Conservation (phyloP, 2,113 vertebrate genomes). For the Chunga burmeisteri region DNA sequence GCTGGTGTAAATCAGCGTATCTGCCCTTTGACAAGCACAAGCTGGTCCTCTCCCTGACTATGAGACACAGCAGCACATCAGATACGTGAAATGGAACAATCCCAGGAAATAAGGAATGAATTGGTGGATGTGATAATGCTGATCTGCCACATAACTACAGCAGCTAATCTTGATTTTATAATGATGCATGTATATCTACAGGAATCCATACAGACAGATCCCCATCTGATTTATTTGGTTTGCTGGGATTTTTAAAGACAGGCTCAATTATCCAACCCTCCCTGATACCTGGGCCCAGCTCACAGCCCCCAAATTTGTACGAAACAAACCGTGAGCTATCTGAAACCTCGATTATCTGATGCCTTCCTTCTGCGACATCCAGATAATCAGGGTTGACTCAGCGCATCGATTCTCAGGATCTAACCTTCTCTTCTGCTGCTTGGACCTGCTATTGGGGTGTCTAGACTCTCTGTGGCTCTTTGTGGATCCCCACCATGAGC, state of each 20-base stretch:
- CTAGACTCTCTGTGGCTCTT: conserved; percentile 68
- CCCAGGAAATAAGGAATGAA: conserved; percentile 37
- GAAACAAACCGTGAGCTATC: not conserved
- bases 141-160: not conserved
- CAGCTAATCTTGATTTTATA: not conserved
- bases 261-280: conserved; percentile 19
- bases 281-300: not conserved
- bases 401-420: conserved; percentile 49
- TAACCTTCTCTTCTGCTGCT: conserved; percentile 87
- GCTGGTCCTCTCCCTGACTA: not conserved
- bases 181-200: not conserved
- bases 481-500: conserved; percentile 69
- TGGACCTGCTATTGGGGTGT: conserved; percentile 83
- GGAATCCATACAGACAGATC: not conserved
- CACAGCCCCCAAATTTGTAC: not conserved
- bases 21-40: not conserved
- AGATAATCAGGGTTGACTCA: conserved; percentile 41
- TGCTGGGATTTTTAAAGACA: not conserved
- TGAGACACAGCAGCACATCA: not conserved
- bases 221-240: not conserved
- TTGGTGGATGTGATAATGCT: conserved; percentile 13
- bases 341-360: conserved; percentile 44
- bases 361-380: conserved; percentile 8
- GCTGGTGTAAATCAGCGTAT: not conserved
- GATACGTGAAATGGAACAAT: conserved; percentile 19